Conservation (phyloP, 2,113 vertebrate genomes). For the Asarcornis scutulata region DNA sequence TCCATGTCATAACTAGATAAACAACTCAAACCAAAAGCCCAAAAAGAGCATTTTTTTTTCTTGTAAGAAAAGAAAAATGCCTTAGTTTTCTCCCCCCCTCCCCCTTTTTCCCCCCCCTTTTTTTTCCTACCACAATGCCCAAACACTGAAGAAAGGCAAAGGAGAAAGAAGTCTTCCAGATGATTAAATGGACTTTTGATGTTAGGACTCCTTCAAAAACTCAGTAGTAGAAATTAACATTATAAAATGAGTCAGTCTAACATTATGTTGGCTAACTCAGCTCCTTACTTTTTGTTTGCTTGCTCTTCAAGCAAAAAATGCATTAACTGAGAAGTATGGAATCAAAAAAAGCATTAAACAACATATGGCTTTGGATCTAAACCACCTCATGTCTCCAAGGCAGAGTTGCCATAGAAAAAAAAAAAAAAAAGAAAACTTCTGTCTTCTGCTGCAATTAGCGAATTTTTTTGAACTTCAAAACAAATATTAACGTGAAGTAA, state of each 20-base stretch:
- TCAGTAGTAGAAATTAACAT: background rate
- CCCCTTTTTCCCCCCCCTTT: background rate
- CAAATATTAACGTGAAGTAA: background rate
- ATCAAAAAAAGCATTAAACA: background rate
- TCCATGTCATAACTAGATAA: background rate
- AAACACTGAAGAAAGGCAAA: background rate
- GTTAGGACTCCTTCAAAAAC: background rate
- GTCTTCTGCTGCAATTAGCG: background rate
- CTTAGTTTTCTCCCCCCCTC: rapidly evolving
- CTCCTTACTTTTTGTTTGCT: background rate
- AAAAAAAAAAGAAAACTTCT: background rate
- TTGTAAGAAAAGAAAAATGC: background rate
- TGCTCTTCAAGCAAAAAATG: background rate
- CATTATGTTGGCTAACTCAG: background rate
- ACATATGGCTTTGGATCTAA: background rate
- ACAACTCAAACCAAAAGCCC: background rate
- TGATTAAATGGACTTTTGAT: background rate
- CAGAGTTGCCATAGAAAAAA: background rate
- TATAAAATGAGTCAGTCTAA: background rate
- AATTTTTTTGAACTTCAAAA: background rate
- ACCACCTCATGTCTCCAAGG: background rate
- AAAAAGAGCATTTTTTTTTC: background rate
- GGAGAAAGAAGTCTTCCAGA: background rate
- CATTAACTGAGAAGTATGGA: background rate
- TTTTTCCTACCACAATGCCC: background rate